Evolutionary conservation across 1,140 invertebrate species (phyloP), one percentile per base, ranked within the genome.

Genomic region (Leptinotarsa defecta): DNA sequence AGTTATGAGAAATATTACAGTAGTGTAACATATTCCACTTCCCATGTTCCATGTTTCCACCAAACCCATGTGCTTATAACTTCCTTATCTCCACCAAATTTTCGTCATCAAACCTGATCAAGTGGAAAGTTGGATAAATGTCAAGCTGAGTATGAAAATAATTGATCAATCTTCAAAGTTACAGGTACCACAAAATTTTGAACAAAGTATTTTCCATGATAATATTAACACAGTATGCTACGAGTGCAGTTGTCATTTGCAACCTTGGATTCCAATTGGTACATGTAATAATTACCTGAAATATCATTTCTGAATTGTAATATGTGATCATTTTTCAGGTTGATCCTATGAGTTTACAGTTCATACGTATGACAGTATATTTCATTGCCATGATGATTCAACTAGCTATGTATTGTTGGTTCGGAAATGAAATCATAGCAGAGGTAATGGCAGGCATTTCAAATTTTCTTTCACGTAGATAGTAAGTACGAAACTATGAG

Each of bases 381-480:
- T 78, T 81, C 52, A 34, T 63, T 4, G 79, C 76, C 67, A 81
- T 80, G 76, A 77, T 77, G 73, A 76, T 34, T 43, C 80, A 81
- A 76, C 34, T 81, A 34, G 73, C 71, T 8, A 74, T 81, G 49
- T 81, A 80, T 74, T 80, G 80, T 68, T 81, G 80, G 80, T 80
- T 77, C 63, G 80, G 80, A 4, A 79, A 81, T 34, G 72, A 78
- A 48, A 73, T 78, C 49, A 75, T 77, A 48, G 73, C 74, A 48
- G 71, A 78, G 71, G 77, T 77, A 67, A 43, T 8, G 34, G 6
- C 34, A 43, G 8, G 34, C 3, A 8, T 43, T 11, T 43, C 34
- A 43, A 43, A 8, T 34, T 11, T 43, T 43, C 8, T 8, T 43
- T 11, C 8, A 43, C 2, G 8, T 11, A 43, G 6, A 43, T 3